phyloP scores from a whole-genome alignment of 2,113 vertebrate species.

The Entelurus aequoreus region DNA sequence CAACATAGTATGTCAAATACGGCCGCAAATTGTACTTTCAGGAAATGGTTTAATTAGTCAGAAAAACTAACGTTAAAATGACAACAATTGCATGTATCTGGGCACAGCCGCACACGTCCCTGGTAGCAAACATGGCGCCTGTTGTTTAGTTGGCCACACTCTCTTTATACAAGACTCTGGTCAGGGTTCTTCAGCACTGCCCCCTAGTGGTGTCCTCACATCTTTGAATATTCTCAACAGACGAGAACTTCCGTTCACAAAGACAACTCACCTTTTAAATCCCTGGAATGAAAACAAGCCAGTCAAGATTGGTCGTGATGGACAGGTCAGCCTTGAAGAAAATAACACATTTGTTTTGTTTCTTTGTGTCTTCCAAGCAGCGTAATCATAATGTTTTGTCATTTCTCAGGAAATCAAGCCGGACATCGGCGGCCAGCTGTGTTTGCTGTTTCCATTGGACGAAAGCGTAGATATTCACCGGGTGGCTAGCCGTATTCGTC shows the following conservation, averaged over 20 bases:
- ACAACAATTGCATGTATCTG: too few species aligned
- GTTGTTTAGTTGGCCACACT: too few species aligned
- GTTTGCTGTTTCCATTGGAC: conserved; percentile 91
- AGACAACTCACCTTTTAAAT: conserved; percentile 93
- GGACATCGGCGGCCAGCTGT: conserved; percentile 91
- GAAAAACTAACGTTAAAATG: too few species aligned
- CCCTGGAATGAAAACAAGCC: conserved; percentile 98
- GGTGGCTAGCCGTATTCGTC: conserved; percentile 94
- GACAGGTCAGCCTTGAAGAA: conserved; percentile 76
- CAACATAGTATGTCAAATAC: too few species aligned
- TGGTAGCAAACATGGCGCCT: too few species aligned
- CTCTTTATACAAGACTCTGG: too few species aligned
- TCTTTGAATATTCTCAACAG: conserved; percentile 55
- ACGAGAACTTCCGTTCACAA: conserved; percentile 93
- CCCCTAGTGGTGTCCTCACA: background rate
- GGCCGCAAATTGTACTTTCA: too few species aligned
- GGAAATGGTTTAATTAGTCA: too few species aligned
- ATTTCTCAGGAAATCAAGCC: conserved; percentile 88
- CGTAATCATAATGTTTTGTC: background rate
- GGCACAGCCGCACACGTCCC: too few species aligned
- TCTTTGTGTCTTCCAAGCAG: background rate
- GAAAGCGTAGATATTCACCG: conserved; percentile 97
- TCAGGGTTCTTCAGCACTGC: too few species aligned
- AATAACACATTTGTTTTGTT: fast-evolving
- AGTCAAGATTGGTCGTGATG: conserved; percentile 96